Evolutionary conservation across 2,113 vertebrate species (phyloP).

Genomic region (Zosterops pallidus): DNA sequence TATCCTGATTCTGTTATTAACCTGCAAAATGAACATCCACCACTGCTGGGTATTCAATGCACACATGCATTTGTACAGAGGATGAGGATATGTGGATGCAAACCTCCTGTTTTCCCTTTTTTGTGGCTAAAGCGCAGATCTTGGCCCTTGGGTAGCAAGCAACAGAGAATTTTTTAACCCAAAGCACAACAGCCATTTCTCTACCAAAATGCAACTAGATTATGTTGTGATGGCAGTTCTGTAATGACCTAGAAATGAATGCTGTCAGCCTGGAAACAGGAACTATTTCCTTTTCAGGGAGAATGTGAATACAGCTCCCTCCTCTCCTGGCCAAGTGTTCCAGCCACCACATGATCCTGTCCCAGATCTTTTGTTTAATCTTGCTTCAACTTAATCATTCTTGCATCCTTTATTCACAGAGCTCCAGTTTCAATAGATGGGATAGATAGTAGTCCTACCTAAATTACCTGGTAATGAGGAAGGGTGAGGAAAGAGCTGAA

Average conservation of each 20-base stretch:
- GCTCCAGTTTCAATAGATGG: constrained; percentile 31
- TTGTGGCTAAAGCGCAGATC: background rate
- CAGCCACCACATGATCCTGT: background rate
- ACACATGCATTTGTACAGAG: background rate
- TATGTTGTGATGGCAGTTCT: background rate
- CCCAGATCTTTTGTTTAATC: constrained; percentile 44
- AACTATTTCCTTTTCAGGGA: constrained; percentile 18
- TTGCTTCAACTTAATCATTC: constrained; percentile 28
- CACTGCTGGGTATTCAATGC: background rate
- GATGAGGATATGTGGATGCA: accelerated
- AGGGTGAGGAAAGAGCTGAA: constrained; percentile 43
- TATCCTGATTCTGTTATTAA: background rate
- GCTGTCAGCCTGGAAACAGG: constrained; percentile 15
- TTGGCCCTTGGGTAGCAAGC: background rate
- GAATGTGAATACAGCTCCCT: background rate
- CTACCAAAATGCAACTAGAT: background rate
- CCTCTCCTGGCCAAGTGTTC: background rate
- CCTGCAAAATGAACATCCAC: background rate
- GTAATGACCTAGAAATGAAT: constrained; percentile 12
- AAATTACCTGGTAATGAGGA: constrained; percentile 53
- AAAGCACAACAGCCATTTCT: background rate
- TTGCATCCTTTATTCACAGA: background rate
- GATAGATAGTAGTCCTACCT: constrained; percentile 29
- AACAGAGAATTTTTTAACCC: background rate
- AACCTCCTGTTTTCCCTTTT: background rate